Evolutionary conservation across 1,140 invertebrate genomes (phyloP).

Genomic region (Tribolium madens): DNA sequence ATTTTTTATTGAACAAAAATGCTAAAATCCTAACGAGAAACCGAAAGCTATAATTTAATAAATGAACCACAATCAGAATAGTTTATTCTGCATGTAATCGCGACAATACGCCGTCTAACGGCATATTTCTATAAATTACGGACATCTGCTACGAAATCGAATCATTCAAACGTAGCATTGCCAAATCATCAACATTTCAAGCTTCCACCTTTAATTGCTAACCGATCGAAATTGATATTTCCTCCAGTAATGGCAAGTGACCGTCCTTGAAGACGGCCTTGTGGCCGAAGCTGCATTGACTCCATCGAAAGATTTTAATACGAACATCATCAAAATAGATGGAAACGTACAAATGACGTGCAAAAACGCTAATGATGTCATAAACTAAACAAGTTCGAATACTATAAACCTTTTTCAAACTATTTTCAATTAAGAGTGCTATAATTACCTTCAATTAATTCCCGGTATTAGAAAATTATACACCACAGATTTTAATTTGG

Average conservation of each 20-base stretch:
- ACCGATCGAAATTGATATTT: slow-evolving; percentile 14
- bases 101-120: slow-evolving; percentile 34
- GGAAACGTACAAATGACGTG: background rate
- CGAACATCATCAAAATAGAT: background rate
- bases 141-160: slow-evolving; percentile 5
- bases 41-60: slow-evolving; percentile 43
- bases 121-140: background rate
- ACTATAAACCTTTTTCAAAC: background rate
- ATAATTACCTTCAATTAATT: background rate
- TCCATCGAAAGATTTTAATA: background rate
- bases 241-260: background rate
- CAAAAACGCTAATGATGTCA: background rate
- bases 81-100: background rate
- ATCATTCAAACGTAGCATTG: background rate
- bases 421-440: background rate
- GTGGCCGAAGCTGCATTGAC: background rate
- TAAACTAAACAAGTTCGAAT: background rate
- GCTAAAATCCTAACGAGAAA: slow-evolving; percentile 39
- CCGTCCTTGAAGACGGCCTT: slow-evolving; percentile 1
- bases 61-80: slow-evolving; percentile 37
- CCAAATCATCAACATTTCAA: background rate
- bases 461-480: background rate
- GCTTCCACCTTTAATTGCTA: slow-evolving; percentile 4
- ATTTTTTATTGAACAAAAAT: slow-evolving; percentile 7
- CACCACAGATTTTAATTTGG: background rate